Conservation (phyloP, 1,140 invertebrate genomes). For the Adelges cooleyi region DNA sequence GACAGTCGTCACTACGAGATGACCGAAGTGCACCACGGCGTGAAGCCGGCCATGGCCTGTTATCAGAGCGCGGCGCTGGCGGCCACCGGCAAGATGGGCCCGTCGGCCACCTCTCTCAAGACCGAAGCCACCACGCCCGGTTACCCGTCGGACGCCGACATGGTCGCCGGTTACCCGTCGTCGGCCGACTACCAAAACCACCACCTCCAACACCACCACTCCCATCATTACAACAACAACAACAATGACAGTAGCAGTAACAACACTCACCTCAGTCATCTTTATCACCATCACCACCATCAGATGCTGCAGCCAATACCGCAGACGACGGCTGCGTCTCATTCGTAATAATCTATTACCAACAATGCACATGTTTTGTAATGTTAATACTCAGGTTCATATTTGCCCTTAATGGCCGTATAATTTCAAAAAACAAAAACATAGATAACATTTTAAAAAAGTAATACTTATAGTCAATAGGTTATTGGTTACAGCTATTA, state of each 20-base stretch:
- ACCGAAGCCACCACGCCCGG: background rate
- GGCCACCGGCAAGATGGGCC: background rate
- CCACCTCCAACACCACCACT: slow-evolving; percentile 2
- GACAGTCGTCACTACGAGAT: slow-evolving; percentile 18
- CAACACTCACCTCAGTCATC: slow-evolving; percentile 7
- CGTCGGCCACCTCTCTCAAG: background rate
- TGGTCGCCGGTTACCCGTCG: background rate
- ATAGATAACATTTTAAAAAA: too few species aligned
- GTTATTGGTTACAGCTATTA: too few species aligned
- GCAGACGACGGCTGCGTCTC: background rate
- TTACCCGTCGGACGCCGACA: background rate
- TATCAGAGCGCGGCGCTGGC: background rate
- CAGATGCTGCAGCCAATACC: slow-evolving; percentile 10
- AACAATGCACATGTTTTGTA: too few species aligned
- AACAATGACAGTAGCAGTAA: background rate
- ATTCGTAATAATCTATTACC: slow-evolving; percentile 2
- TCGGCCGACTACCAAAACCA: background rate
- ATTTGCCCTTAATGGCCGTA: too few species aligned
- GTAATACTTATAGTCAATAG: too few species aligned
- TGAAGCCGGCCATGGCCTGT: background rate
- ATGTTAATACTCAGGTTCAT: too few species aligned
- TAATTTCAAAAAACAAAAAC: too few species aligned
- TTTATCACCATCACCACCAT: slow-evolving; percentile 13
- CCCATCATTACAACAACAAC: background rate
- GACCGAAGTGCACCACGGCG: background rate